These are phyloP conservation scores for Listronotus bonariensis DNA, from an alignment of 1,140 invertebrate genomes.

Conservation along the genomic window DNA sequence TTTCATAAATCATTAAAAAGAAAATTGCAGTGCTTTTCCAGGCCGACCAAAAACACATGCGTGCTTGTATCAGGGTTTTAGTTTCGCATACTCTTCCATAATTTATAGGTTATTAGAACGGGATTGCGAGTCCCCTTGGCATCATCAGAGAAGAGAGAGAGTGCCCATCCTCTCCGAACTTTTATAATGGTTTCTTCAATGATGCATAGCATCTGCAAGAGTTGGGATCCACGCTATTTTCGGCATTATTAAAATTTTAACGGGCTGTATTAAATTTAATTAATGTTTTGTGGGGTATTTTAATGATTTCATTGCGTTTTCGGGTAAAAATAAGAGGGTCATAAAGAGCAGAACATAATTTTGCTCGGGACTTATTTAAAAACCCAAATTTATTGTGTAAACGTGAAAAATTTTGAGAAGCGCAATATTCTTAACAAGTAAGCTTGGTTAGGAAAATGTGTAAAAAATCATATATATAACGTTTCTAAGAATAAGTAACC, in stretches of 20 bases:
- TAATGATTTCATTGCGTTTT: conserved; percentile 37
- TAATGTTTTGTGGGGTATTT: conserved; percentile 29
- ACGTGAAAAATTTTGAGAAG: conserved; percentile 17
- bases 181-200: conserved; percentile 46
- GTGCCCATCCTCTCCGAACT: conserved; percentile 25
- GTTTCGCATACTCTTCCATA: conserved; percentile 27
- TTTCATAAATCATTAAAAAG: conserved; percentile 40
- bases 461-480: too few relatives aligned
- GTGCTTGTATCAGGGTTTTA: conserved; percentile 7
- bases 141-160: conserved; percentile 41
- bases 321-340: background rate
- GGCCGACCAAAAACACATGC: conserved; percentile 12
- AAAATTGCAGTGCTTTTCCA: conserved; percentile 15
- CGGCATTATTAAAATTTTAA: conserved; percentile 48
- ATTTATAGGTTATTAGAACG: conserved; percentile 39
- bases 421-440: too few relatives aligned
- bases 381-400: conserved; percentile 36
- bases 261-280: conserved; percentile 26
- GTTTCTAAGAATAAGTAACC: too few relatives aligned
- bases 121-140: conserved; percentile 36
- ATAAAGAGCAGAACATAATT: too few relatives aligned
- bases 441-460: too few relatives aligned
- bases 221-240: conserved; percentile 30
- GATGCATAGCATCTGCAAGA: conserved; percentile 40
- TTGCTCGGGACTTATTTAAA: too few relatives aligned